Percentiles rank a stretch among this genome's conserved stretches.
Evolutionary conservation across 1,140 invertebrate species (phyloP).

Genomic region (Drosophila repleta): DNA sequence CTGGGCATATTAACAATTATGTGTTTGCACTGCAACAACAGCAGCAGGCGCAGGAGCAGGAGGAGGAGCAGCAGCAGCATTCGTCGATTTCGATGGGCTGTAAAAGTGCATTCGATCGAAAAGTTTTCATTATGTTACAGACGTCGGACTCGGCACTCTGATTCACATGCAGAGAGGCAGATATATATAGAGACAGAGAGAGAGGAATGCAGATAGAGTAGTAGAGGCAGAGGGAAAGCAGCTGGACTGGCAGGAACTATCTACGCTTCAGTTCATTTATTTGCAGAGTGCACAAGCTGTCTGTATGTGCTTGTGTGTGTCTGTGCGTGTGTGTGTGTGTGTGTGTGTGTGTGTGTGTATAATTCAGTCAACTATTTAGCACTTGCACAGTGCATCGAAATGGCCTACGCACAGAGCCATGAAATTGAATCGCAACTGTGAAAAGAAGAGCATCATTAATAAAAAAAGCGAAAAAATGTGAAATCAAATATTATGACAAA

Average conservation of each 20-base stretch:
- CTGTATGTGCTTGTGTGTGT: constrained; percentile 13
- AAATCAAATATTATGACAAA: background rate
- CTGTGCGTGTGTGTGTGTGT: constrained; percentile 24
- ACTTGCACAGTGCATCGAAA: constrained; percentile 67
- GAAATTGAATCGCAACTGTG: constrained; percentile 66
- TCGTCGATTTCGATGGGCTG: constrained; percentile 38
- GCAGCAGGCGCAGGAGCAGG: constrained; percentile 14
- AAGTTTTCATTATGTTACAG: constrained; percentile 77
- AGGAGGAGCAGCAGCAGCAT: constrained; percentile 15
- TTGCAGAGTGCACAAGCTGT: constrained; percentile 42
- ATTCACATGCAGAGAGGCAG: background rate
- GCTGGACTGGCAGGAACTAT: constrained; percentile 48
- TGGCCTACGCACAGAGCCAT: constrained; percentile 72
- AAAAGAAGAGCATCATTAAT: constrained; percentile 10
- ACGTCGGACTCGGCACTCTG: constrained; percentile 23
- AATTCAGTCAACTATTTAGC: constrained; percentile 78
- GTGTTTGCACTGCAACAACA: constrained; percentile 50
- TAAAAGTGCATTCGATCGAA: constrained; percentile 77
- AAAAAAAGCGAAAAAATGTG: background rate
- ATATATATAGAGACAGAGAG: background rate
- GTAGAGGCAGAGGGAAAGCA: background rate
- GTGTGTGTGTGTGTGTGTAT: constrained; percentile 34
- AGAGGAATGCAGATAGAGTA: background rate
- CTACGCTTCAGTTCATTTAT: constrained; percentile 77
- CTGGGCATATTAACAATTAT: constrained; percentile 62